Evolutionary conservation across 2,797 vertebrate genomes (phyloP).

Genomic region (Loriculus beryllinus): DNA sequence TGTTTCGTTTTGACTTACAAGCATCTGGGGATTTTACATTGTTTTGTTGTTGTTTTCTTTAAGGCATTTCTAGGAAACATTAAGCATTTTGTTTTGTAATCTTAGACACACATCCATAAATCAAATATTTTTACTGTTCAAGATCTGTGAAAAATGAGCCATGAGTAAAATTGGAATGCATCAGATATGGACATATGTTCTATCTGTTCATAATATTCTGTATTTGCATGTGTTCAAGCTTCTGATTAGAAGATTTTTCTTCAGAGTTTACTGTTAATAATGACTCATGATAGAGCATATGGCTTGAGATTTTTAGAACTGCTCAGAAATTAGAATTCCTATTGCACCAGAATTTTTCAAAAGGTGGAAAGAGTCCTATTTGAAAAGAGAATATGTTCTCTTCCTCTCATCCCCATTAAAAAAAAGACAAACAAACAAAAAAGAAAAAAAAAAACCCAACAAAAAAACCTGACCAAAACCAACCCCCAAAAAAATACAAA

Average conservation of each 20-base stretch:
- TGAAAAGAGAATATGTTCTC: neutral
- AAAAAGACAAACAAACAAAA: accelerated
- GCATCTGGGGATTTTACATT: neutral
- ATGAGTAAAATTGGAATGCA: neutral
- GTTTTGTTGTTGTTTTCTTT: neutral
- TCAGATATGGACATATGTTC: neutral
- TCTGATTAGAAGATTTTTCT: neutral
- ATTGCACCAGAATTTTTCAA: neutral
- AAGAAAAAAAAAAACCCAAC: neutral
- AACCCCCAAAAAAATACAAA: neutral
- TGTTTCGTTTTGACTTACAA: conserved; percentile 41
- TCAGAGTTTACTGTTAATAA: neutral
- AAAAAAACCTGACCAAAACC: too few species aligned
- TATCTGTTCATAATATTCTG: neutral
- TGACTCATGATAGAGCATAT: neutral
- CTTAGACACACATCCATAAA: conserved; percentile 11
- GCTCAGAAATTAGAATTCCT: neutral
- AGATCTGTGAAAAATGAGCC: neutral
- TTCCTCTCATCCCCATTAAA: neutral
- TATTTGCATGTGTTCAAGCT: neutral
- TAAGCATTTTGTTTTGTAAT: conserved; percentile 21
- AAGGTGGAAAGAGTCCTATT: accelerated
- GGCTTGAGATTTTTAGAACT: neutral
- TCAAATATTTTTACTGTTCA: neutral
- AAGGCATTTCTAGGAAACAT: conserved; percentile 26